A percentile compares a stretch with the other conserved stretches of the same genome.
phyloP scores from a whole-genome alignment of 2,113 vertebrate genomes.

The Eclectus roratus region DNA sequence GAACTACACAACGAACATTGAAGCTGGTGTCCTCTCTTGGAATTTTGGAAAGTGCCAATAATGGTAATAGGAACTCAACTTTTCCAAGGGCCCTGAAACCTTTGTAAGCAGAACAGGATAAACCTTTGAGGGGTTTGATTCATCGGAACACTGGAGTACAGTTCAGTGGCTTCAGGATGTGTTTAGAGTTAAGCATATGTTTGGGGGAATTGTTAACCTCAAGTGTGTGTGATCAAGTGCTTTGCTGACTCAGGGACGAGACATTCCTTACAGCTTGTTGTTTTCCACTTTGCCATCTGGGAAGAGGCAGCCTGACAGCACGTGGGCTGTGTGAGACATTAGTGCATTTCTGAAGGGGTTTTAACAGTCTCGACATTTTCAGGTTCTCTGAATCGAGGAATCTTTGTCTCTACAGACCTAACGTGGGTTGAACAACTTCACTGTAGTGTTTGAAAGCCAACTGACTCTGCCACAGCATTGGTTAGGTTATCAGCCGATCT shows the following conservation, averaged over 20 bases:
- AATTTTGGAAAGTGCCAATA: background rate
- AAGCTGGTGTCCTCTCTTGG: background rate
- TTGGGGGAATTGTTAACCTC: constrained; percentile 33
- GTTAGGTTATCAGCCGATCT: background rate
- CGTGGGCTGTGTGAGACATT: constrained; percentile 50
- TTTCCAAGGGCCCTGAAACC: background rate
- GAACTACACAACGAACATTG: background rate
- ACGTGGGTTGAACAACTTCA: background rate
- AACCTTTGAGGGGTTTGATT: background rate
- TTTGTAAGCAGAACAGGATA: background rate
- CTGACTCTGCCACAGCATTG: background rate
- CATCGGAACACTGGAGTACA: background rate
- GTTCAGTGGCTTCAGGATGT: background rate
- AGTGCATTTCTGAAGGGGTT: background rate
- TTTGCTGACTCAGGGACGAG: constrained; percentile 53
- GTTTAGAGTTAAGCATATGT: background rate
- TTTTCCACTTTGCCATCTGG: constrained; percentile 60
- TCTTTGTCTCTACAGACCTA: background rate
- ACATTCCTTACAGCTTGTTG: constrained; percentile 36
- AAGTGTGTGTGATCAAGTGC: background rate
- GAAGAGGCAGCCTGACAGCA: constrained; percentile 46
- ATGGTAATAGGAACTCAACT: background rate
- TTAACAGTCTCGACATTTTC: constrained; percentile 9
- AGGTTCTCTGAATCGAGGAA: background rate
- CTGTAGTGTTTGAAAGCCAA: background rate